Evolutionary conservation across 2,888 invertebrate genomes (phyloP), one percentile per base, ranked within the genome.

Genomic region (Scaptomyza tumidula): DNA sequence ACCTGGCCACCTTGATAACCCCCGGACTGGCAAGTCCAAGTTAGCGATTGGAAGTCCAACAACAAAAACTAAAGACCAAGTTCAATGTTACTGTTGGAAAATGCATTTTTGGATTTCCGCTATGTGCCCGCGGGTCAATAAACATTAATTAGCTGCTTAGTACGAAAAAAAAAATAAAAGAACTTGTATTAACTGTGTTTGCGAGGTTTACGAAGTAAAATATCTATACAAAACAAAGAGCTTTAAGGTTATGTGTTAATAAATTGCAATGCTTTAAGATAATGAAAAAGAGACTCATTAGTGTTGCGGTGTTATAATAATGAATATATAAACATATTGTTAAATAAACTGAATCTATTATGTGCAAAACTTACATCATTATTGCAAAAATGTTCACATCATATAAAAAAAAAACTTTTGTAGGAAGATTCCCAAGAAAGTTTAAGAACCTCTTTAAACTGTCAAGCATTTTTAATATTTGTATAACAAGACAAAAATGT

Each of bases 1-100:
- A 88, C 69, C 88, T 76, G 69, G 80, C 73, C 84, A 86, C 89
- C 89, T 83, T 83, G 82, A 87, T 87, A 72, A 77, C 74, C 62
- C 61, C 54, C 62, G 41, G 59, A 27, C 46, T 46, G 16, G 14
- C 69, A 56, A 43, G 53, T 75, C 46, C 37, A 64, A 64, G 55
- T 61, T 44, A 29, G 52, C 73, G 57, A 54, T 73, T 55, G 53
- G 41, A 50, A 46, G 37, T 49, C 16, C 35, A 37, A 14, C n/a
- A 50, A 50, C 19, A 50, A 24, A 6, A 14, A 27, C 58, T 70
- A 44, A 43, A 13, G 24, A 43, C 53, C 86, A 89, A 84, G 84
- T 84, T 84, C 89, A 84, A 88, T 84, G 83, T 71, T 80, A 41
- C 64, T 68, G 54, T 61, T 50, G 35, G 35, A 35, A 50, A 72